Conservation (phyloP, 2,113 vertebrate genomes). For the Phrynosoma platyrhinos region DNA sequence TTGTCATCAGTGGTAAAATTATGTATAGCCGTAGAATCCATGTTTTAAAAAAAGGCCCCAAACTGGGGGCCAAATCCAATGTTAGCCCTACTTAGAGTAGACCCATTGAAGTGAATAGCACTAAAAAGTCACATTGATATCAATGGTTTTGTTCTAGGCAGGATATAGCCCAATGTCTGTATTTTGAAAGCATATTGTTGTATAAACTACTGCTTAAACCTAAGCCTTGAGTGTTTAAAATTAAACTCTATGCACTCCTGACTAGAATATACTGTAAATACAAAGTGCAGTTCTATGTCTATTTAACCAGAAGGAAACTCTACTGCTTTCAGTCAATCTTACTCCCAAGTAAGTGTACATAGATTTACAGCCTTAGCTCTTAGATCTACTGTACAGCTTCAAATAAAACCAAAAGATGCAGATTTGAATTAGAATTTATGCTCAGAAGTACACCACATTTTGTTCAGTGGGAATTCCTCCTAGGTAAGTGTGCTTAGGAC, state of each 20-base stretch:
- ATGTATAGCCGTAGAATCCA: neutral
- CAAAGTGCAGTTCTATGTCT: neutral
- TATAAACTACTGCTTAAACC: neutral
- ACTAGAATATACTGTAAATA: neutral
- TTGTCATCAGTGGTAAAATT: neutral
- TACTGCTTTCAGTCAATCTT: neutral
- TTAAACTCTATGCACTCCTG: neutral
- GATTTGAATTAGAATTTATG: neutral
- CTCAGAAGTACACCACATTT: neutral
- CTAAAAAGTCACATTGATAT: too few relatives aligned
- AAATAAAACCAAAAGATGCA: neutral
- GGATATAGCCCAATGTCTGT: neutral
- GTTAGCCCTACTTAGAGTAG: too few relatives aligned
- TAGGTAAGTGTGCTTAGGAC: neutral
- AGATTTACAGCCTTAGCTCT: neutral
- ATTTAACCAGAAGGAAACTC: neutral
- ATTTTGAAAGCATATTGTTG: neutral
- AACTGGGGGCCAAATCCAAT: too few relatives aligned
- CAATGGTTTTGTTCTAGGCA: too few relatives aligned
- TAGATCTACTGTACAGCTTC: neutral
- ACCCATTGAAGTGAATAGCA: too few relatives aligned
- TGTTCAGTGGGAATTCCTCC: neutral
- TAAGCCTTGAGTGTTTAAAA: neutral
- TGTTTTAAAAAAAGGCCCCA: too few relatives aligned
- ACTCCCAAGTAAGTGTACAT: neutral